Base-by-base conservation (phyloP, 1,140 invertebrate species). In the Grapholita molesta region DNA sequence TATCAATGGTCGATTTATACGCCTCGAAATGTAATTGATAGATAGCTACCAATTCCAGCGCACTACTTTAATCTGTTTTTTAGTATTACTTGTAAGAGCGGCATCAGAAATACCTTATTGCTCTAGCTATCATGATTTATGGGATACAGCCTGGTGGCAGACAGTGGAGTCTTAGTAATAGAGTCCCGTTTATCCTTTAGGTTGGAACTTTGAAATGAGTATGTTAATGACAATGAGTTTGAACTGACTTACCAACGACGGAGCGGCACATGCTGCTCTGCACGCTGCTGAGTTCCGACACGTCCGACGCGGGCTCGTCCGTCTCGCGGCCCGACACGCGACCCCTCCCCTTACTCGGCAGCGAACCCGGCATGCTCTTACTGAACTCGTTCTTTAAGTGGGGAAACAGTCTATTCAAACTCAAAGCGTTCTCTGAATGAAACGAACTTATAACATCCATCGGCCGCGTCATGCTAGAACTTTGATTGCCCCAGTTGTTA, bases 381-480 rank as follows among this genome's bases (percentile, higher is more conserved):
- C 88, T 92, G 11, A 92, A 80, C 66, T 90, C 86, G 66, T 87
- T 88, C 68, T 88, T 86, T 24, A 92, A 78, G 68, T 92, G 85
- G 8, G 90, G 90, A 75, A 92, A 92, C 64, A 92, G 71, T 69
- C 90, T 83, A 52, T 90, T 90, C 52, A 92, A 74, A 57, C 87
- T 92, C 11, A 88, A 69, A 18, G 89, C 85, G 75, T 92, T 92
- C 70, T 92, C 90, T 8, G 90, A 92, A 75, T 92, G 88, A 76
- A 92, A 92, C 1, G 90, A 92, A 69, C 82, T 89, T 28, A 89
- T 84, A 18, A 90, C 79, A 64, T 88, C 86, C 23, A 78, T 85
- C 0, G 88, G 88, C 57, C 78, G 84, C 1, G 85, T 84, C 7
- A 78, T 74, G 7, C 69, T 48, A 2, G 74, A 35, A 8, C 70